A percentile compares a stretch with the other conserved stretches of the same genome.
Conservation (phyloP, 2,888 invertebrate genomes). For the Aplocera efformata region DNA sequence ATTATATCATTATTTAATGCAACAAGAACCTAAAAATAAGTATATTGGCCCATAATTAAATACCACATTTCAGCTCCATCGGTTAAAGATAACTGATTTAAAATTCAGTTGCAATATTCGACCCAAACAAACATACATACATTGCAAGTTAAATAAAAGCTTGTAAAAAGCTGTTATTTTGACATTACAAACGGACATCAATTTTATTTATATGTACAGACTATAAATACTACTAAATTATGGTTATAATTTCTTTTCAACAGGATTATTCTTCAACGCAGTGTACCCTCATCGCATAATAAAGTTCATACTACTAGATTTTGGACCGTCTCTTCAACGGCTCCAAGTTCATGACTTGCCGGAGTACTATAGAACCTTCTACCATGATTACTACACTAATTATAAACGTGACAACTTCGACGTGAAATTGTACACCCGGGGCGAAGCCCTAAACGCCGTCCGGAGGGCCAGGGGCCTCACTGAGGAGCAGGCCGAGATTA, state of each 20-base stretch:
- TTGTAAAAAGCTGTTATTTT: too few relatives aligned
- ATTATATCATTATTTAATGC: too few relatives aligned
- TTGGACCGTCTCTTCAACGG: slow-evolving; percentile 41
- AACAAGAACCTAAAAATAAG: too few relatives aligned
- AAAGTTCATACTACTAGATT: slow-evolving; percentile 62
- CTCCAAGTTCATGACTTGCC: slow-evolving; percentile 37
- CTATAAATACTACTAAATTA: too few relatives aligned
- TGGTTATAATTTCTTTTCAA: slow-evolving; percentile 2
- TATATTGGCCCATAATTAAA: too few relatives aligned
- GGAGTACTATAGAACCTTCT: slow-evolving; percentile 52
- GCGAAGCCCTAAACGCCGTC: slow-evolving; percentile 61
- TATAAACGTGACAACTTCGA: slow-evolving; percentile 42
- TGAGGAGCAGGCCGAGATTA: slow-evolving; percentile 62
- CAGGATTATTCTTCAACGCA: slow-evolving; percentile 61
- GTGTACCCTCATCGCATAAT: slow-evolving; percentile 69
- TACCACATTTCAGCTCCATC: too few relatives aligned
- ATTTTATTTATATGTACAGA: too few relatives aligned
- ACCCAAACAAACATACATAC: too few relatives aligned
- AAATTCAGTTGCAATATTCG: too few relatives aligned
- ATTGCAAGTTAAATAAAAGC: too few relatives aligned
- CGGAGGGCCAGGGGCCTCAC: slow-evolving; percentile 61
- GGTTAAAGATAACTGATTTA: too few relatives aligned
- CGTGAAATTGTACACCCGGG: slow-evolving; percentile 26
- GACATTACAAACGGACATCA: too few relatives aligned
- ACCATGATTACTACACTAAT: slow-evolving; percentile 47